phyloP scores from a whole-genome alignment of 2,113 vertebrate genomes.

The Crotalus tigris region DNA sequence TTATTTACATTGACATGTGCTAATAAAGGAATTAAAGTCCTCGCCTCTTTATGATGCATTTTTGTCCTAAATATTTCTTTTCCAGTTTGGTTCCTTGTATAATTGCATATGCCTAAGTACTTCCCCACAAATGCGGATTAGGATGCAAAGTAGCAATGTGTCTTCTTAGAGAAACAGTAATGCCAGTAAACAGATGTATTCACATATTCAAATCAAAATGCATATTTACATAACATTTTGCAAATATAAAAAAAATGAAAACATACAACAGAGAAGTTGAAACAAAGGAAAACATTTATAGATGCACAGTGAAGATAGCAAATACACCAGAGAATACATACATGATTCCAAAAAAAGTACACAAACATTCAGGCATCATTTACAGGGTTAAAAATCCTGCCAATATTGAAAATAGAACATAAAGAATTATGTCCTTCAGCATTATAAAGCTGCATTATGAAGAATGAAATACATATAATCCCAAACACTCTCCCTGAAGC shows the following conservation, averaged over 20 bases:
- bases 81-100: not conserved
- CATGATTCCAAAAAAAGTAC: slow-evolving; percentile 13
- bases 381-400: not conserved
- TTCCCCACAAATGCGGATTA: not conserved
- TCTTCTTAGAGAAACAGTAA: not conserved
- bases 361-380: slow-evolving; percentile 25
- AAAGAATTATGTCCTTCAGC: not conserved
- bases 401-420: not conserved
- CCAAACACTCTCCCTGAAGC: not conserved
- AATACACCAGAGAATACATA: not conserved
- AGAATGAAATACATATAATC: slow-evolving; percentile 23
- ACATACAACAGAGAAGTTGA: not conserved
- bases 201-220: slow-evolving; percentile 1
- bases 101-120: not conserved
- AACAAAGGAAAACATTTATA: not conserved
- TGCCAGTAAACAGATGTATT: not conserved
- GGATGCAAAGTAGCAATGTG: not conserved
- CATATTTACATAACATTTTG: slow-evolving; percentile 12
- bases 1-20: not conserved
- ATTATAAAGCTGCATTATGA: not conserved
- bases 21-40: slow-evolving; percentile 10
- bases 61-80: slow-evolving; percentile 6
- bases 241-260: not conserved
- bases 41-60: not conserved
- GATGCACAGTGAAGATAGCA: not conserved